Conservation (phyloP, 2,888 invertebrate species). For the Schrankia costaestrigalis region DNA sequence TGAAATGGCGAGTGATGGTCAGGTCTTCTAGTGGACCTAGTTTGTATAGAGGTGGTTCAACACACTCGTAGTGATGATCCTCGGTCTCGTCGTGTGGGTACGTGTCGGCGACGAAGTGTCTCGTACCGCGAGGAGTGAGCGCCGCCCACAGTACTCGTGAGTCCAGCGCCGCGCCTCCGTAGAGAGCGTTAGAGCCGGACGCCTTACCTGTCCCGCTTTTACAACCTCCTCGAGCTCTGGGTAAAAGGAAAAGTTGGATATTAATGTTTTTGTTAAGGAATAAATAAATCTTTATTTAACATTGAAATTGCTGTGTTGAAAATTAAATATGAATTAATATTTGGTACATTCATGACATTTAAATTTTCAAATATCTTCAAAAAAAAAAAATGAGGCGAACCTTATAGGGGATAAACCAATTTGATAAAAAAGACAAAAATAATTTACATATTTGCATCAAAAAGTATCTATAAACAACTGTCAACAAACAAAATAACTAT, state of each 20-base stretch:
- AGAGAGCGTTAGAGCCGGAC: constrained; percentile 69
- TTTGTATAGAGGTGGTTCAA: constrained; percentile 80
- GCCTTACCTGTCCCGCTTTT: constrained; percentile 78
- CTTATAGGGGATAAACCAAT: no score
- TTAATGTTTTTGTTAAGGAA: no score
- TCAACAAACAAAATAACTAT: no score
- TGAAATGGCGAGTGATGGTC: constrained; percentile 87
- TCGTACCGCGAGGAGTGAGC: constrained; percentile 89
- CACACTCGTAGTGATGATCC: constrained; percentile 86
- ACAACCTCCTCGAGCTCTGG: constrained; percentile 75
- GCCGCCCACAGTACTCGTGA: constrained; percentile 91
- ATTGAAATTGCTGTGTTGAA: no score
- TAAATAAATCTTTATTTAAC: no score
- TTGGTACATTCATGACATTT: background rate
- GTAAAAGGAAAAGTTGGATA: constrained; percentile 29
- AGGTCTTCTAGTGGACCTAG: constrained; percentile 72
- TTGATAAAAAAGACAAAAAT: no score
- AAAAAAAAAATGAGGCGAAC: no score
- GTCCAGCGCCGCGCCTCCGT: constrained; percentile 80
- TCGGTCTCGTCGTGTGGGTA: constrained; percentile 83
- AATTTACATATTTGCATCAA: no score
- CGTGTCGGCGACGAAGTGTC: constrained; percentile 86
- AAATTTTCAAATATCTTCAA: no score
- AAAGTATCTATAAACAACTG: no score
- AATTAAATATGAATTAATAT: background rate